Evolutionary conservation across 2,797 vertebrate genomes (phyloP), one percentile per base, ranked within the genome.

Genomic region (Staurois parvus): DNA sequence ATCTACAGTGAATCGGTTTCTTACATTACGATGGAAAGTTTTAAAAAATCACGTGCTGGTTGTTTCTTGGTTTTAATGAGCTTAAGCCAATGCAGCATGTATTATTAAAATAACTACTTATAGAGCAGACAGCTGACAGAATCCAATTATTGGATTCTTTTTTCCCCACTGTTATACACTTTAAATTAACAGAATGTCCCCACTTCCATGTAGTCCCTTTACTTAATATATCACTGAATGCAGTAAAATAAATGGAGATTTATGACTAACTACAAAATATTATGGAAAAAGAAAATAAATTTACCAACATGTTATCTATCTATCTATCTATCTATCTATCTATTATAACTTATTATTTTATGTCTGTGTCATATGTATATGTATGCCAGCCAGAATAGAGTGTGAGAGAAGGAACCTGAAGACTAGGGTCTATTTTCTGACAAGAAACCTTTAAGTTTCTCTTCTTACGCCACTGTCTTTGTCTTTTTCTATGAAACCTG

Each of bases 1-100:
- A 32, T 28, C 13, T 56, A 37, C 69, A 72, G 29, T 56, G 52
- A 70, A 80, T 70, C 78, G 37, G 29, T 28, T 69, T 56, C 67
- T 69, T 79, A 52, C 77, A 72, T 52, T 34, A 72, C 67, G 17
- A 45, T 67, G 45, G 67, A 69, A 72, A 70, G 13, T 80, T 80
- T 59, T 28, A 80, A 56, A 45, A 32, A 72, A 72, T 29, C 67
- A 52, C 19, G 52, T 80, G 67, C 59, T 34, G n/a, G 11, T 37
- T 13, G 29, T 32, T 69, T 70, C 76, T 80, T 70, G 21, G 11
- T 72, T 72, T 34, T 34, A 32, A 52, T 52, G 29, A 72, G 37
- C 30, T 9, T 37, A 70, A 52, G 45, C 67, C 29, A 70, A 15
- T 34, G 67, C 13, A 70, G 45, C 12, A 70, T 26, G 45, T 72